A percentile compares a stretch with the other conserved stretches of the same genome.
These are phyloP conservation scores for Gila robusta DNA, from an alignment of 2,797 vertebrate species.

Conservation along the genomic window DNA sequence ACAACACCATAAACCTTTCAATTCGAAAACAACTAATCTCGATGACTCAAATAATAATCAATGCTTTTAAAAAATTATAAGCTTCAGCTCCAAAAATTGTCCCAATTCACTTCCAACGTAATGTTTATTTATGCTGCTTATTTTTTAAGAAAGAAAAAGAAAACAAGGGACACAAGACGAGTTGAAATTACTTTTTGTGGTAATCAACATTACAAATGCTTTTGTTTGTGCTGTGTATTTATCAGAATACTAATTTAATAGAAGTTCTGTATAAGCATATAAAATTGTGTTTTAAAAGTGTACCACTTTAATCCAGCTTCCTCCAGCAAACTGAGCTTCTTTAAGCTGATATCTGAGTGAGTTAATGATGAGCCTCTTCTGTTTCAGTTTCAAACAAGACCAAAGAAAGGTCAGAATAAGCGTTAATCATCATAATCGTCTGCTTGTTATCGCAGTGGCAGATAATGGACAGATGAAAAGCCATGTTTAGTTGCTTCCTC, in stretches of 20 bases:
- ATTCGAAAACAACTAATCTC: background rate
- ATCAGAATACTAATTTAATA: background rate
- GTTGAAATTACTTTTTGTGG: background rate
- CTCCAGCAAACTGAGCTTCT: slow-evolving; percentile 36
- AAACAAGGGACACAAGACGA: background rate
- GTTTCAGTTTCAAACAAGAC: slow-evolving; percentile 41
- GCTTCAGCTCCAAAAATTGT: background rate
- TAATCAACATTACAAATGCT: background rate
- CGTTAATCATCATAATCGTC: background rate
- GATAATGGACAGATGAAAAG: slow-evolving; percentile 26
- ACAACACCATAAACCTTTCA: no score
- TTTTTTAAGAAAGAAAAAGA: background rate
- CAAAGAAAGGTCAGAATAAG: slow-evolving; percentile 37
- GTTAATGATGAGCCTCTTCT: slow-evolving; percentile 61
- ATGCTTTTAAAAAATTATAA: background rate
- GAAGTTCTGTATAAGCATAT: slow-evolving; percentile 1
- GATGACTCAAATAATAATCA: background rate
- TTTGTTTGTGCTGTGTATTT: background rate
- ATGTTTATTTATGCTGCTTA: background rate
- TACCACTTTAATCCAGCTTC: slow-evolving; percentile 72
- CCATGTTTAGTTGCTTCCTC: background rate
- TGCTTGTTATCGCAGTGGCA: background rate
- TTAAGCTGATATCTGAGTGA: slow-evolving; percentile 58
- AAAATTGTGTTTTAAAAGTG: slow-evolving; percentile 64
- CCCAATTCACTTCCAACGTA: background rate